Percentiles rank a stretch among this genome's conserved stretches.
phyloP scores from a whole-genome alignment of 2,797 vertebrate species.

The Graptemys geographica region DNA sequence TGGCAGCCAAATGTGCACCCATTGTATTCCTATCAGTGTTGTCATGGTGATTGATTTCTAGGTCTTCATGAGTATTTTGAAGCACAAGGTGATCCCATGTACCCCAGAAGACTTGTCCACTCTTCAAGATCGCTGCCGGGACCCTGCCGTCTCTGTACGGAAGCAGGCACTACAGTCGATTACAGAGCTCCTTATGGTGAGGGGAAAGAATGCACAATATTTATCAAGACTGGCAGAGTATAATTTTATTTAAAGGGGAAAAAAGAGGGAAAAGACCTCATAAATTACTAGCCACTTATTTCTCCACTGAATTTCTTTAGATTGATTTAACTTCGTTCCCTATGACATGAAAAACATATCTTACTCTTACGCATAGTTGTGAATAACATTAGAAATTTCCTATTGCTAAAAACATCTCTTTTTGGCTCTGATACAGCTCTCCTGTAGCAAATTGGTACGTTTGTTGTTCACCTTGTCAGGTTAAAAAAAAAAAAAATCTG shows the following conservation, averaged over 20 bases:
- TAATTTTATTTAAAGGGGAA: neutral
- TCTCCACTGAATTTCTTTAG: neutral
- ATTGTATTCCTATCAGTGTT: accelerated
- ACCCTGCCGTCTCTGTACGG: slow-evolving; percentile 91
- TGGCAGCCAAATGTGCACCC: accelerated
- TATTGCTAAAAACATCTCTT: slow-evolving; percentile 31
- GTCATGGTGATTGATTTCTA: slow-evolving; percentile 39
- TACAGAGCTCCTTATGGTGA: slow-evolving; percentile 91
- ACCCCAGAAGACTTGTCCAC: slow-evolving; percentile 82
- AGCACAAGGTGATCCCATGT: slow-evolving; percentile 80
- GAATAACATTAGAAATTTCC: slow-evolving; percentile 43
- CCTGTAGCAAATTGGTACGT: slow-evolving; percentile 53
- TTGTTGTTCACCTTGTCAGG: slow-evolving; percentile 67
- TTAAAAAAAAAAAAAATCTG: slow-evolving; percentile 21
- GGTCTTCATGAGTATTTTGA: slow-evolving; percentile 90
- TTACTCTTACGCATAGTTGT: slow-evolving; percentile 22
- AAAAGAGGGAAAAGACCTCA: neutral
- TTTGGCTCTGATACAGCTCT: slow-evolving; percentile 54
- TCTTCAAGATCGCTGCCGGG: slow-evolving; percentile 90
- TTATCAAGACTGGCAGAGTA: accelerated
- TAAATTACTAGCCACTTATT: neutral
- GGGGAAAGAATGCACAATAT: neutral
- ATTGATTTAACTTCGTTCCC: neutral
- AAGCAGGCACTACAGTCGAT: slow-evolving; percentile 93
- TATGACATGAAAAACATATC: slow-evolving; percentile 28